A percentile compares a stretch with the other conserved stretches of the same genome.
Evolutionary conservation across 2,113 vertebrate genomes (phyloP).

Genomic region (Pluvialis apricaria): DNA sequence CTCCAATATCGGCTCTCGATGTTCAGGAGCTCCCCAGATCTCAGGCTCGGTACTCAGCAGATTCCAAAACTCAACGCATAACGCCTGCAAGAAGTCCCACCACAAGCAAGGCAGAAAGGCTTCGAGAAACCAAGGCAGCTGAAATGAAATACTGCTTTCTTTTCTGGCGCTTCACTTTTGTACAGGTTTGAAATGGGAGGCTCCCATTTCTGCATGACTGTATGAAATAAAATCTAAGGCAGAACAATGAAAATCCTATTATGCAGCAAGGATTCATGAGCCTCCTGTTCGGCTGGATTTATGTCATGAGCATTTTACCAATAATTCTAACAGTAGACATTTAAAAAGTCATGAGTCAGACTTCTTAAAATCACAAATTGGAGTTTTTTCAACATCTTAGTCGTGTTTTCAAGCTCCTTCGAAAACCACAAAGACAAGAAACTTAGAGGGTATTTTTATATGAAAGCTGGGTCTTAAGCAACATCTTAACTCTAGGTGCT

Average conservation of each 20-base stretch:
- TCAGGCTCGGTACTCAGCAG: fast-evolving
- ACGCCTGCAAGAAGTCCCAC: neutral
- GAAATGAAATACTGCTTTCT: neutral
- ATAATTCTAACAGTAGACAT: neutral
- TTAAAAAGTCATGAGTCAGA: neutral
- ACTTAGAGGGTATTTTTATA: neutral
- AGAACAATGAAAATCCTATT: neutral
- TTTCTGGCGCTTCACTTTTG: neutral
- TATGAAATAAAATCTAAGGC: neutral
- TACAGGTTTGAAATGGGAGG: neutral
- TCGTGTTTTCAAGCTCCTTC: neutral
- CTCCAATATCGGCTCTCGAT: fast-evolving
- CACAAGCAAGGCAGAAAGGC: neutral
- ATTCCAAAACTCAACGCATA: fast-evolving
- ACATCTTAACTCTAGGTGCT: neutral
- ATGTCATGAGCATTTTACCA: neutral
- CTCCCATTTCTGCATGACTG: neutral
- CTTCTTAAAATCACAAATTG: neutral
- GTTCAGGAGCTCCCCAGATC: neutral
- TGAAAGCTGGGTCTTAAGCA: neutral
- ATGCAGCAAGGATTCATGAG: neutral
- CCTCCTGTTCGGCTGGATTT: neutral
- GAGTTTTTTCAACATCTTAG: neutral
- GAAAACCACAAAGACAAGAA: neutral
- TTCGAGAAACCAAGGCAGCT: neutral